These are phyloP conservation scores for Lutjanus argentimaculatus DNA, from an alignment of 2,797 vertebrate species.

Conservation along the genomic window DNA sequence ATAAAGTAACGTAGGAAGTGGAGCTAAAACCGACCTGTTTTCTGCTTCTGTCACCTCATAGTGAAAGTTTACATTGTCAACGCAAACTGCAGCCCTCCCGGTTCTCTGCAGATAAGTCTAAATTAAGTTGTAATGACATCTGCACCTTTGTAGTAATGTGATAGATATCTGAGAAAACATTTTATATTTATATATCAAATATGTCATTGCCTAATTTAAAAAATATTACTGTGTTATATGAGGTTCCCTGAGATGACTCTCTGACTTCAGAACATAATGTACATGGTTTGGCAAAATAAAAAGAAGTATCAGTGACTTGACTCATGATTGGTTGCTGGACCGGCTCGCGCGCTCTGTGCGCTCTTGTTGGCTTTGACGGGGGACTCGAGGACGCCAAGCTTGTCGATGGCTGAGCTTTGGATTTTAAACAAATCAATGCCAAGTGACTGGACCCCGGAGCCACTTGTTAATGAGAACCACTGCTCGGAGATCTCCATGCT, in stretches of 20 bases:
- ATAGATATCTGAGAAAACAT: too few species aligned
- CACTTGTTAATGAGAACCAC: conserved; percentile 77
- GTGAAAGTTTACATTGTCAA: too few species aligned
- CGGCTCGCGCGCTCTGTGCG: not conserved
- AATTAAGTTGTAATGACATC: too few species aligned
- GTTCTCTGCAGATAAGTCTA: too few species aligned
- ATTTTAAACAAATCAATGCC: conserved; percentile 87
- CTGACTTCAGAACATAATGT: not conserved
- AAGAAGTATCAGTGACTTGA: conserved; percentile 6
- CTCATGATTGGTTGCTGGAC: conserved; percentile 20
- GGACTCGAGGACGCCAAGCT: conserved; percentile 57
- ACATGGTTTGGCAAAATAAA: conserved; percentile 3
- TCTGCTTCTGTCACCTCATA: too few species aligned
- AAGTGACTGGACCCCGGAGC: conserved; percentile 73
- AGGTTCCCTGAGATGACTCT: conserved; percentile 10
- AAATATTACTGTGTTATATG: not conserved
- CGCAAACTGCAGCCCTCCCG: too few species aligned
- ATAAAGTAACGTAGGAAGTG: too few species aligned
- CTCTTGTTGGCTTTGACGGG: conserved; percentile 44
- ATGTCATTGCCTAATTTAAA: conserved; percentile 7
- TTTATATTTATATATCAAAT: too few species aligned
- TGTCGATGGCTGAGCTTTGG: conserved; percentile 80
- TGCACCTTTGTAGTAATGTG: too few species aligned
- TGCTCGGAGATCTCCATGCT: conserved; percentile 55
- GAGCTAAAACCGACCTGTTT: too few species aligned